Evolutionary conservation across 2,113 vertebrate species (phyloP).

Genomic region (Syngnathus floridae): DNA sequence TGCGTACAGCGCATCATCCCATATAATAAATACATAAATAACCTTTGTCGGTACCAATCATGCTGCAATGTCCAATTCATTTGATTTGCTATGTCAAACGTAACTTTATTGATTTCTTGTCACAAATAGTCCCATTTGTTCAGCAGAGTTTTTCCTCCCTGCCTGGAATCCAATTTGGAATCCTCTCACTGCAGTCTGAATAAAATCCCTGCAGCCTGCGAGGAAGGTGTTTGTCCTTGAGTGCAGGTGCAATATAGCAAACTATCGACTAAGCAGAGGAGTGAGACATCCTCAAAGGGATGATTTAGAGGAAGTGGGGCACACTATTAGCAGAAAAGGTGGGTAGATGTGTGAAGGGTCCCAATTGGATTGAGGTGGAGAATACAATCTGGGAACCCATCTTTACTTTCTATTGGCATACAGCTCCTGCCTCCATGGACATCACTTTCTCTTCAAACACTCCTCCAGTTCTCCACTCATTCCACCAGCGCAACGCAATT

Average conservation of each 20-base stretch:
- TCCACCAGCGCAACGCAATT: background rate
- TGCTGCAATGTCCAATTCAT: background rate
- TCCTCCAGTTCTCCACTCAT: background rate
- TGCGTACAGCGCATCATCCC: slow-evolving; percentile 4
- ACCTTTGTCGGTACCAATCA: slow-evolving; percentile 15
- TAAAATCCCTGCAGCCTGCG: slow-evolving; percentile 39
- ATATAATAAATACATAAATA: slow-evolving; percentile 24
- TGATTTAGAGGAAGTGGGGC: background rate
- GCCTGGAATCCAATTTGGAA: slow-evolving; percentile 39
- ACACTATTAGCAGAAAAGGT: slow-evolving; percentile 2
- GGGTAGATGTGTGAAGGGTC: background rate
- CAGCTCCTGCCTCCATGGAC: slow-evolving; percentile 18
- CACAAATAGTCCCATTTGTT: slow-evolving; percentile 19
- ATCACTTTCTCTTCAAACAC: slow-evolving; percentile 16
- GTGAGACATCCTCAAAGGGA: slow-evolving; percentile 8
- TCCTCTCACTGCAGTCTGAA: slow-evolving; percentile 46
- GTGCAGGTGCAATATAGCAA: slow-evolving; percentile 39
- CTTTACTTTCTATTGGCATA: slow-evolving; percentile 30
- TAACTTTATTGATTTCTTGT: slow-evolving; percentile 18
- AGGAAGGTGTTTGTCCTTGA: slow-evolving; percentile 52
- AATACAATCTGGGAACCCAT: slow-evolving; percentile 10
- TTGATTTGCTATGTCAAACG: background rate
- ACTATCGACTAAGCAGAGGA: slow-evolving; percentile 19
- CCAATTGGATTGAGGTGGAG: background rate
- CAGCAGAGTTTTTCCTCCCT: slow-evolving; percentile 12